Evolutionary conservation across 2,888 invertebrate species (phyloP), one percentile per base, ranked within the genome.

Genomic region (Cheilosia vulpina): DNA sequence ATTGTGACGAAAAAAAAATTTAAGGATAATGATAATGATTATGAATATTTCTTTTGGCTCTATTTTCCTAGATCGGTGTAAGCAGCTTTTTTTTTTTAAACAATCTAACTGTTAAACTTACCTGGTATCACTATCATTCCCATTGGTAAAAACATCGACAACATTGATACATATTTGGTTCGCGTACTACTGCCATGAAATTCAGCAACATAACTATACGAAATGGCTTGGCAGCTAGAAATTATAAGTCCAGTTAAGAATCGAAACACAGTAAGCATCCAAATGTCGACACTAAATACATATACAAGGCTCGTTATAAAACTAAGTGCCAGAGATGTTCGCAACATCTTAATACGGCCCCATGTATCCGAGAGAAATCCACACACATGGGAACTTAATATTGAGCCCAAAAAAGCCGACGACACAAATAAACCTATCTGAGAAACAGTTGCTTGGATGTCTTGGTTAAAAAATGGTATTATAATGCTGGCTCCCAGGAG

Each of bases 321-420:
- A 17, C 94, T 94, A 1, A 93, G 78, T 6, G 93, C 88, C 90
- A 94, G 92, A 0, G 93, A 92, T 68, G 92, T 89, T 87, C 94
- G 91, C 90, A 93, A 91, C 15, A 94, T 93, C 7, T 93, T 93
- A 31, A 94, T 93, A 9, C 96, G 93, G 0, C 96, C 96, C 38
- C 93, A 7, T 0, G 94, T 94, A 91, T 97, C 96, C 0, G 96
- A 95, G 83, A 96, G 90, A 87, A 94, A 93, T 52, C 96, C 96
- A 95, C 96, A 96, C 85, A 96, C 90, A 91, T 95, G 95, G 0
- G 96, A 95, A 53, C 96, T 96, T 45, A 94, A 87, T 52, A 94
- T 94, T 69, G 95, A 94, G 87, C 95, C 95, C 78, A 94, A 90
- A 88, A 94, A 95, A 9, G 94, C 94, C 85, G 94, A 93, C 15